Percentiles rank a stretch among this genome's conserved stretches.
These are phyloP conservation scores for Poeciliopsis prolifica DNA, from an alignment of 2,113 vertebrate species.

Conservation along the genomic window DNA sequence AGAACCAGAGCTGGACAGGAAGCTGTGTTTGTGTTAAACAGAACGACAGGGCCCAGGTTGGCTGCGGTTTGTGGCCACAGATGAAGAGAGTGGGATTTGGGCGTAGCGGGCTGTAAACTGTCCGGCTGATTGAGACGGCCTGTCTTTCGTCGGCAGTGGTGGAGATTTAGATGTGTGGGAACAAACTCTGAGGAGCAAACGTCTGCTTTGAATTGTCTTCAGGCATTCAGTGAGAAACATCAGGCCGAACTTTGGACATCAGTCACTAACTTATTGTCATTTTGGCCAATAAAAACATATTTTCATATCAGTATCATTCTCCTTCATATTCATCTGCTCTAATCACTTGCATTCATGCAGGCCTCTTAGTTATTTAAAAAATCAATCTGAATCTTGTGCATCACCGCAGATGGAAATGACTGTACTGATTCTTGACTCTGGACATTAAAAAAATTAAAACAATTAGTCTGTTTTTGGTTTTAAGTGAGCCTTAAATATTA, in stretches of 20 bases:
- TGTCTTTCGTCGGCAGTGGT: conserved; percentile 32
- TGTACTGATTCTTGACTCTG: conserved; percentile 32
- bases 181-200: conserved; percentile 1
- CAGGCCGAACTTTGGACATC: not conserved
- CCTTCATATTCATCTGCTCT: not conserved
- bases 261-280: not conserved
- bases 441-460: conserved; percentile 2
- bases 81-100: conserved; percentile 33
- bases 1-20: conserved; percentile 36
- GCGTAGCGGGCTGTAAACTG: conserved; percentile 48
- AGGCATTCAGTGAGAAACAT: not conserved
- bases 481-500: too few species aligned
- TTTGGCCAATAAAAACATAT: too few species aligned
- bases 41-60: conserved; percentile 11
- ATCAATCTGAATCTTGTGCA: not conserved
- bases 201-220: not conserved
- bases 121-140: conserved; percentile 43
- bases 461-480: too few species aligned
- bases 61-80: conserved; percentile 26
- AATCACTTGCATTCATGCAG: too few species aligned
- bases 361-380: not conserved
- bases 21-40: conserved; percentile 60
- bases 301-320: not conserved
- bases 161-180: conserved; percentile 35
- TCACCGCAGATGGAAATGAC: not conserved